phyloP scores from a whole-genome alignment of 1,140 invertebrate genomes.

The Rhizoglyphus robini region DNA sequence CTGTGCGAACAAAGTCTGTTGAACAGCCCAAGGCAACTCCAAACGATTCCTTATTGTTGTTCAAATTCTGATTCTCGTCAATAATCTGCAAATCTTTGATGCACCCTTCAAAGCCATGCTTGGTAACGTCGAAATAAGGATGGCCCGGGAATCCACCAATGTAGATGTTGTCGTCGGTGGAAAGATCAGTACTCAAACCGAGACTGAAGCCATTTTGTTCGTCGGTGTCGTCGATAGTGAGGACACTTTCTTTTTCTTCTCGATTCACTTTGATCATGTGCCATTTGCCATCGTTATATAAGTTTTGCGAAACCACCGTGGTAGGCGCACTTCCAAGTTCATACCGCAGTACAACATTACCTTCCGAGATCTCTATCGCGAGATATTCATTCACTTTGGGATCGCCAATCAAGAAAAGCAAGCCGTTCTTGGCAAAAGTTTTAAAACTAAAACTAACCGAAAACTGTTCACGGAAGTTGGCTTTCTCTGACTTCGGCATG shows the following conservation, averaged over 20 bases:
- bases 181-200: constrained; percentile 37
- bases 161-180: constrained; percentile 53
- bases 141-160: constrained; percentile 70
- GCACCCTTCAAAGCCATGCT: constrained; percentile 77
- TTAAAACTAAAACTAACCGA: constrained; percentile 63
- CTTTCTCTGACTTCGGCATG: constrained; percentile 42
- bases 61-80: constrained; percentile 58
- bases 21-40: constrained; percentile 53
- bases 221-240: constrained; percentile 37
- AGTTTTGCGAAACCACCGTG: constrained; percentile 41
- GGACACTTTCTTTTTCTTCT: constrained; percentile 45
- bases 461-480: constrained; percentile 41
- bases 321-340: constrained; percentile 49
- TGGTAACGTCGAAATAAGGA: constrained; percentile 39
- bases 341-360: constrained; percentile 47
- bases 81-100: constrained; percentile 66
- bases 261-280: constrained; percentile 58
- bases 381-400: constrained; percentile 51
- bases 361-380: constrained; percentile 64
- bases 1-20: constrained; percentile 45
- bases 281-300: constrained; percentile 69
- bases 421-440: constrained; percentile 66
- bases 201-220: constrained; percentile 32
- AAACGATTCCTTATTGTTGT: constrained; percentile 55
- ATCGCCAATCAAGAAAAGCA: constrained; percentile 68